phyloP scores from a whole-genome alignment of 1,140 invertebrate species.

The Leptonema lineaticorne region DNA sequence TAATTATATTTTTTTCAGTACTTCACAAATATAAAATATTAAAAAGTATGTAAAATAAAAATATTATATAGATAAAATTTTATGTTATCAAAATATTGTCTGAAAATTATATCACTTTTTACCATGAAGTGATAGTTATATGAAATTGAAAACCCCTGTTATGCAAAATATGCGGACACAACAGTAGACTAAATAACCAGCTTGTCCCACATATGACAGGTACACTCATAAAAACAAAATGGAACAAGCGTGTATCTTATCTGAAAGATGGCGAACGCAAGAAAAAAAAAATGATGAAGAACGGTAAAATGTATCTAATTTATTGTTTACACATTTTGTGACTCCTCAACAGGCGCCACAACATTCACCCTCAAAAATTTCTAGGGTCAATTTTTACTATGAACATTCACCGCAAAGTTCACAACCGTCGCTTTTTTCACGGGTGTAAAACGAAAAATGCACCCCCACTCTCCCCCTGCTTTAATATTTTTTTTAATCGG shows the following conservation, averaged over 20 bases:
- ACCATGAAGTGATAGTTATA: too few species aligned
- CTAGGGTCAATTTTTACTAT: not conserved
- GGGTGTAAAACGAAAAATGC: slow-evolving; percentile 1
- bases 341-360: slow-evolving; percentile 1
- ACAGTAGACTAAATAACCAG: not conserved
- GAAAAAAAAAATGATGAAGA: too few species aligned
- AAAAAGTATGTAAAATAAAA: too few species aligned
- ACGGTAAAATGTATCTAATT: slow-evolving; percentile 30
- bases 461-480: too few species aligned
- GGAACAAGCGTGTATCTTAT: slow-evolving; percentile 35
- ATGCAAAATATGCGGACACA: not conserved
- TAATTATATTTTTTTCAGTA: too few species aligned
- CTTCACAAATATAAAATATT: too few species aligned
- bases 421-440: not conserved
- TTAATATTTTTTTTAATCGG: too few species aligned
- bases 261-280: slow-evolving; percentile 10
- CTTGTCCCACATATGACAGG: slow-evolving; percentile 17
- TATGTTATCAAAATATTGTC: too few species aligned
- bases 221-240: slow-evolving; percentile 30
- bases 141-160: slow-evolving; percentile 6
- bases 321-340: slow-evolving; percentile 36
- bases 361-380: not conserved
- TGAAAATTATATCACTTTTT: too few species aligned
- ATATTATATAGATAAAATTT: too few species aligned
- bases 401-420: slow-evolving; percentile 1